phyloP scores from a whole-genome alignment of 2,113 vertebrate genomes.

The Crocuta crocuta region DNA sequence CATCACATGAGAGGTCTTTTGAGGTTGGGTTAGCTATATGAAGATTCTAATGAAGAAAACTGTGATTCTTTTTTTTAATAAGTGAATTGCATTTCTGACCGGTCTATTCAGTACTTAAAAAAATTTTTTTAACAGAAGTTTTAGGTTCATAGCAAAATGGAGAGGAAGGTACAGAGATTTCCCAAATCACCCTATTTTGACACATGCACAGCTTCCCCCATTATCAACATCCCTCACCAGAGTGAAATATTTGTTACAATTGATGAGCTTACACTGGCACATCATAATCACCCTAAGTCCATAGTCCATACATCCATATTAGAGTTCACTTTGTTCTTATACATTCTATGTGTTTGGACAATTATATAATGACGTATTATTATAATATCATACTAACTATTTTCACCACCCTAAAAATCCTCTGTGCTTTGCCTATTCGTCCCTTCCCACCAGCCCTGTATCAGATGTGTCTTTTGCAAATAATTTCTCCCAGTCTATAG shows the following conservation, averaged over 20 bases:
- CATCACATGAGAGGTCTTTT: background rate
- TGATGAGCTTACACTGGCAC: background rate
- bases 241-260: background rate
- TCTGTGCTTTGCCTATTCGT: background rate
- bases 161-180: background rate
- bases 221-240: background rate
- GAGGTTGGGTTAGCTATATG: background rate
- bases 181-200: background rate
- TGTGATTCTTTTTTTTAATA: background rate
- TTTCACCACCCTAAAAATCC: background rate
- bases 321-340: background rate
- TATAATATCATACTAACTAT: background rate
- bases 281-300: background rate
- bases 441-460: background rate
- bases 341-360: background rate
- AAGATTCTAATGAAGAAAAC: background rate
- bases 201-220: background rate
- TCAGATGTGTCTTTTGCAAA: background rate
- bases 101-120: background rate
- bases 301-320: background rate
- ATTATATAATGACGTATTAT: background rate
- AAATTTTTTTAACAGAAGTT: background rate
- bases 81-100: background rate
- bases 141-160: background rate
- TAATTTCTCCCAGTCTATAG: background rate